Conservation (phyloP, 2,797 vertebrate genomes). For the Potorous gilbertii region DNA sequence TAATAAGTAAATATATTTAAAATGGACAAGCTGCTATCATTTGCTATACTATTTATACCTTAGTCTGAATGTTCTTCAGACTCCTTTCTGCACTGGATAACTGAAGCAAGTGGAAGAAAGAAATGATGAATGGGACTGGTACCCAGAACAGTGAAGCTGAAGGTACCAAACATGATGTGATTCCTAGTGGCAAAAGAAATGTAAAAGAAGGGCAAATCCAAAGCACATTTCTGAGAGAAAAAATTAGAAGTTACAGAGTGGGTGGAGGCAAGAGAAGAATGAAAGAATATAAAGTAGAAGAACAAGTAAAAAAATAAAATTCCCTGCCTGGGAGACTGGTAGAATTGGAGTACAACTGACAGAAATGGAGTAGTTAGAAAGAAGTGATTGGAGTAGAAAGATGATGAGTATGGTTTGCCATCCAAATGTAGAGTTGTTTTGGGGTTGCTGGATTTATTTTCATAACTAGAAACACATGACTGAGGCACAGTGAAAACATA, state of each 20-base stretch:
- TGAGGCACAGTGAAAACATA: constrained; percentile 1
- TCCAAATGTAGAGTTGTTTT: background rate
- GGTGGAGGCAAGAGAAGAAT: background rate
- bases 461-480: background rate
- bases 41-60: background rate
- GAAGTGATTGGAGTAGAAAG: background rate
- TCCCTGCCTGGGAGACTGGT: background rate
- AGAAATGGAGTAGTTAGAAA: constrained; percentile 39
- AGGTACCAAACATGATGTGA: background rate
- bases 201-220: background rate
- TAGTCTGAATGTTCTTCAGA: background rate
- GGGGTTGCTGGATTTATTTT: background rate
- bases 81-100: background rate
- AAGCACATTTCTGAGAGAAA: constrained; percentile 27
- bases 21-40: background rate
- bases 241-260: background rate
- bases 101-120: background rate
- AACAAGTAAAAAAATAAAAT: background rate
- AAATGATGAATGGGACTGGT: background rate
- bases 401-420: background rate
- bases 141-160: background rate
- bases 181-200: background rate
- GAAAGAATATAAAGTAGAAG: constrained; percentile 18
- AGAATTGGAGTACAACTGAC: background rate
- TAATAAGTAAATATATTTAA: background rate